phyloP scores from a whole-genome alignment of 2,797 vertebrate species.

The Peromyscus attwateri region DNA sequence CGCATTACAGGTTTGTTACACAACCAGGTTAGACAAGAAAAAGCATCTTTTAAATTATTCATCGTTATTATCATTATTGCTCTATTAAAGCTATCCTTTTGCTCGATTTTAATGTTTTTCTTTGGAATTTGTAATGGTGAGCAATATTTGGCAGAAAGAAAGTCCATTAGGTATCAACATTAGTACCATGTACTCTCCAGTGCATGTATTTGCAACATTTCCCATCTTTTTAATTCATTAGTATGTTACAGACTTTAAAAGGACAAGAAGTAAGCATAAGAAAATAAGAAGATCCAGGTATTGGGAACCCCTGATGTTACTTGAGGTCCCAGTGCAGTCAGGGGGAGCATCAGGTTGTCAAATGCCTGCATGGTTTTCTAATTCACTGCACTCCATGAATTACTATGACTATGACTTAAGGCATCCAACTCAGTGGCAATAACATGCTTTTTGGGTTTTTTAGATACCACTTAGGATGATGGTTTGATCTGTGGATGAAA shows the following conservation, averaged over 20 bases:
- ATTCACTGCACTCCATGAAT: background rate
- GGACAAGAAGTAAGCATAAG: background rate
- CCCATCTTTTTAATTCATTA: conserved; percentile 2
- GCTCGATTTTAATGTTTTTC: conserved; percentile 59
- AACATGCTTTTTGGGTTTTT: background rate
- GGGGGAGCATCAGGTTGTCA: background rate
- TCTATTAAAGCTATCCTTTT: conserved; percentile 50
- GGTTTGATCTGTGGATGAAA: background rate
- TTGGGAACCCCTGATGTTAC: background rate
- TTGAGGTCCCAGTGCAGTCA: background rate
- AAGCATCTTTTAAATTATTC: conserved; percentile 59
- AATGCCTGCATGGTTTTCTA: background rate
- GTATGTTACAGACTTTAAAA: background rate
- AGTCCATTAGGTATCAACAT: background rate
- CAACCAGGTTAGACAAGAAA: background rate
- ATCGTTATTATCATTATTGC: conserved; percentile 14
- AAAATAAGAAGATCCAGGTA: background rate
- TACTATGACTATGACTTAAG: background rate
- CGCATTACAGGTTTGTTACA: background rate
- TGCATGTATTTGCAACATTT: background rate
- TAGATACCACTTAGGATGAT: background rate
- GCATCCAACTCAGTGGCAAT: background rate
- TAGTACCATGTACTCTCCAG: background rate
- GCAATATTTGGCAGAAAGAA: background rate
- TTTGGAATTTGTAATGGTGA: conserved; percentile 51